These are phyloP conservation scores for Drosophila flavopinicola DNA, from an alignment of 2,888 invertebrate genomes.

Conservation along the genomic window DNA sequence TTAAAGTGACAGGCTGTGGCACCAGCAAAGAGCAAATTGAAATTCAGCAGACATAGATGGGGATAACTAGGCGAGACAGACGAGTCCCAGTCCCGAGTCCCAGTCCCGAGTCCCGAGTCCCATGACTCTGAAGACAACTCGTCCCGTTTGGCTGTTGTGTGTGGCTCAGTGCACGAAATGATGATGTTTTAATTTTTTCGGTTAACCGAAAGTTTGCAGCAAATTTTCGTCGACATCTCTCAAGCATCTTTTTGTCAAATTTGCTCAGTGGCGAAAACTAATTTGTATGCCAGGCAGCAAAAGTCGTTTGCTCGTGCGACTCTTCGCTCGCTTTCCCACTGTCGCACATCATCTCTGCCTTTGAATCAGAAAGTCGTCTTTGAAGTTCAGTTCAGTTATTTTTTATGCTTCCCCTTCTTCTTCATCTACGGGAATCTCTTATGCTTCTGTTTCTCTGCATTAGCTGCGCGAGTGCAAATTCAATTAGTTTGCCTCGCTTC, in stretches of 20 bases:
- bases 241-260: constrained; percentile 41
- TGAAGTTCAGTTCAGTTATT: constrained; percentile 56
- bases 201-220: constrained; percentile 70
- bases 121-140: constrained; percentile 38
- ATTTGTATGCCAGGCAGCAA: constrained; percentile 72
- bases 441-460: constrained; percentile 11
- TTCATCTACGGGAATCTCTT: constrained; percentile 1
- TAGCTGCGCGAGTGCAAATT: constrained; percentile 50
- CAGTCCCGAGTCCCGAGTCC: constrained; percentile 10
- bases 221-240: constrained; percentile 54
- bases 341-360: constrained; percentile 11
- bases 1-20: constrained; percentile 61
- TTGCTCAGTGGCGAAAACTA: constrained; percentile 57
- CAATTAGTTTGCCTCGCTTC: constrained; percentile 52
- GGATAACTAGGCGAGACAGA: constrained; percentile 48
- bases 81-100: constrained; percentile 8
- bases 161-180: constrained; percentile 74
- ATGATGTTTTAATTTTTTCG: constrained; percentile 80
- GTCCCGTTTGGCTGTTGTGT: constrained; percentile 58
- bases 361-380: constrained; percentile 61
- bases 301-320: constrained; percentile 66
- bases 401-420: constrained; percentile 3
- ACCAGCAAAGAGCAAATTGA: constrained; percentile 58
- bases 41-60: constrained; percentile 67
- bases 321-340: neutral